phyloP scores from a whole-genome alignment of 2,113 vertebrate species.

The Aplodontia rufa region DNA sequence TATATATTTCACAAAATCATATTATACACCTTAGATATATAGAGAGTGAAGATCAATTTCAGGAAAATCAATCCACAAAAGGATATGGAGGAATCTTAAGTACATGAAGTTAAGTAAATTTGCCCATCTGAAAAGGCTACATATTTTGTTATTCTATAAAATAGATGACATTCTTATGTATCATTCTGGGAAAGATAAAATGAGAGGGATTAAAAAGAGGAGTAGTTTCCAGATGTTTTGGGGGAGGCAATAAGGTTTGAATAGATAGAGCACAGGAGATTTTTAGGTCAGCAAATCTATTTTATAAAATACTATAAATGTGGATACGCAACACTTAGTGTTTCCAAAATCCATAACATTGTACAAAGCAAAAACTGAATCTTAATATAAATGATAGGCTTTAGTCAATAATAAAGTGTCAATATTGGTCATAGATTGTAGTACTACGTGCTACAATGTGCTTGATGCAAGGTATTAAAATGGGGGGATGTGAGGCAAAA shows the following conservation, averaged over 20 bases:
- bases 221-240: background rate
- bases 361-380: background rate
- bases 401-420: background rate
- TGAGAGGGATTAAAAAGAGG: background rate
- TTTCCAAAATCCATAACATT: background rate
- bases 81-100: background rate
- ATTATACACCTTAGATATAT: background rate
- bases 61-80: background rate
- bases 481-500: background rate
- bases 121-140: background rate
- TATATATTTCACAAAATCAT: background rate
- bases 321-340: background rate
- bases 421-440: too few relatives aligned
- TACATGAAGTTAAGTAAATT: background rate
- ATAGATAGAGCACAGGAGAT: accelerated
- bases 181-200: background rate
- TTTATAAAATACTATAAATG: background rate
- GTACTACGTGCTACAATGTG: too few relatives aligned
- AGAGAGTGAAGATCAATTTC: background rate
- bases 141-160: background rate
- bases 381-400: background rate
- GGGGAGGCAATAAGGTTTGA: background rate
- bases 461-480: background rate
- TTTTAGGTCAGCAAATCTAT: background rate
- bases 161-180: background rate